Evolutionary conservation across 2,113 vertebrate species (phyloP), one percentile per base, ranked within the genome.

Genomic region (Pseudopipra pipra): DNA sequence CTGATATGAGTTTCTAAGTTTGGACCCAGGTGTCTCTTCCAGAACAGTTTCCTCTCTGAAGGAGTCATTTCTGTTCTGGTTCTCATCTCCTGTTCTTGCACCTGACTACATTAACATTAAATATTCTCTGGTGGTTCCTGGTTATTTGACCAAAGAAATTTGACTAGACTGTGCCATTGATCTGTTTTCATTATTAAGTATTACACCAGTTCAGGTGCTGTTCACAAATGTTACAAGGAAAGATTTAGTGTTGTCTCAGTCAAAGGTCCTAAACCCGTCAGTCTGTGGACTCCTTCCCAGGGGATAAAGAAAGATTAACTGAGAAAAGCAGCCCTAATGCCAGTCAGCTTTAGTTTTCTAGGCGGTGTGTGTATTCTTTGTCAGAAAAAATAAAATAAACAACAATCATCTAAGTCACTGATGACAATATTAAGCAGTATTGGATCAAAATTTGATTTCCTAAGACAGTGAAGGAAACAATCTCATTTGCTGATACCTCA

Each of bases 131-230:
- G 35, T 75, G 54, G 17, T 63, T 91, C 44, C 61, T 61, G 27
- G 28, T 62, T 89, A 55, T 86, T 95, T 87, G 92, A 61, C 30
- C 44, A 93, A 90, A 85, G 21, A 92, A 95, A 88, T 52, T 58
- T 43, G 37, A 47, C 39, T 67, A 71, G 47, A 39, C 41, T 67
- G 28, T 77, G 37, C 37, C 68, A 89, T 24, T 30, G 33, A 12
- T 78, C 43, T 94, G 16, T 39, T 93, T 87, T 74, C 61, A 47
- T 82, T 89, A 61, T 59, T 89, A 67, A 85, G 87, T 63, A 52
- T 59, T 84, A 30, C 39, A 55, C 39, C 10, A 55, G 6, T 63
- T 75, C 56, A 43, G 7, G 7, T 9, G 1, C 11, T 79, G 65
- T 35, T 95, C 56, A 77, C 17, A 87, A 73, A 56, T 43, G 18